Conservation (phyloP, 2,113 vertebrate species). For the Leptocoma aspasia region DNA sequence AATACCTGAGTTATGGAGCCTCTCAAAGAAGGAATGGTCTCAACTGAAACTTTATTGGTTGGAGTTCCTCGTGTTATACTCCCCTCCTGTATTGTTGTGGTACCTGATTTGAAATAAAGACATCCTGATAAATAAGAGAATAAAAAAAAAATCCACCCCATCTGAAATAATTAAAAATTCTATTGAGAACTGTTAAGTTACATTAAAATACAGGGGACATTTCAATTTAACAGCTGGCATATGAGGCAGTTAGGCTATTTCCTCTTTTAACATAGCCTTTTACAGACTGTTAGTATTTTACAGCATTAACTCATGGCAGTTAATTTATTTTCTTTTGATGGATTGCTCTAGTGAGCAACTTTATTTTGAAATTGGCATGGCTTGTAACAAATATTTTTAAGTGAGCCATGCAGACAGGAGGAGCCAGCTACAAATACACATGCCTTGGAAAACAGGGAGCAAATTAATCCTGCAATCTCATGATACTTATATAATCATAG, state of each 20-base stretch:
- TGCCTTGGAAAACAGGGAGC: background rate
- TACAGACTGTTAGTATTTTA: background rate
- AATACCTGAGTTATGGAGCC: slow-evolving; percentile 96
- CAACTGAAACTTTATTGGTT: slow-evolving; percentile 81
- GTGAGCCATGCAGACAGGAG: background rate
- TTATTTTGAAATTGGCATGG: background rate
- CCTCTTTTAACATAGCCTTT: background rate
- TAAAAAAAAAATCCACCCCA: background rate
- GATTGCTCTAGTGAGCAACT: background rate
- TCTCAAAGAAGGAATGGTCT: slow-evolving; percentile 79
- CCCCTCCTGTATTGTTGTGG: slow-evolving; percentile 84
- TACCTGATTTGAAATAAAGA: slow-evolving; percentile 70
- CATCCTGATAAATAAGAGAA: background rate
- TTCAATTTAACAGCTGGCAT: background rate
- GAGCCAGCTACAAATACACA: background rate
- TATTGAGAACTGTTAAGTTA: background rate
- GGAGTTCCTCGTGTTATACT: slow-evolving; percentile 84
- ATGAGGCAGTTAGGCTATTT: background rate
- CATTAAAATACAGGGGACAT: background rate
- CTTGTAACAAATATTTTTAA: background rate
- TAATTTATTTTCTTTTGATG: background rate
- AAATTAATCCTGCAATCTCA: background rate
- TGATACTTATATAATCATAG: background rate
- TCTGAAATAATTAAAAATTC: background rate
- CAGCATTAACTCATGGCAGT: background rate